Conservation (phyloP, 2,797 vertebrate species). For the Cyprinodon diabolis region DNA sequence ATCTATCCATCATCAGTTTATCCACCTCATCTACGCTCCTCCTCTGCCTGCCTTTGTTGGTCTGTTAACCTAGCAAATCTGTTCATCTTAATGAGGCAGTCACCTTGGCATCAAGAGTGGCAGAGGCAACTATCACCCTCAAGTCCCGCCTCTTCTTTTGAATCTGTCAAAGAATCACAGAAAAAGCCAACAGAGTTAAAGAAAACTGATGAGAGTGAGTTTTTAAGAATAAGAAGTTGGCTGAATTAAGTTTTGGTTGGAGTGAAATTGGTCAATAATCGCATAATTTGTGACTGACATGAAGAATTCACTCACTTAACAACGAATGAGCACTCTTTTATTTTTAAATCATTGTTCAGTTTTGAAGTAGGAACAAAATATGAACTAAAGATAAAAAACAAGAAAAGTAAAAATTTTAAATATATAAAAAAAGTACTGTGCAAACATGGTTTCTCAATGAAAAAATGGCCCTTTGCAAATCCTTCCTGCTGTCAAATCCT, state of each 20-base stretch:
- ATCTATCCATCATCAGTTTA: slow-evolving; percentile 56
- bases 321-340: not conserved
- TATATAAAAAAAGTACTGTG: too few species aligned
- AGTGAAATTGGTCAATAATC: not conserved
- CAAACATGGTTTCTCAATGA: too few species aligned
- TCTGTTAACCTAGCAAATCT: slow-evolving; percentile 52
- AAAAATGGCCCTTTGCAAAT: not conserved
- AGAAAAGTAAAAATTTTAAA: too few species aligned
- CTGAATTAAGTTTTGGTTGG: not conserved
- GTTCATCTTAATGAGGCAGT: slow-evolving; percentile 62
- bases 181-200: not conserved
- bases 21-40: slow-evolving; percentile 45
- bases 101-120: slow-evolving; percentile 98
- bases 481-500: not conserved
- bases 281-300: not conserved
- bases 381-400: too few species aligned
- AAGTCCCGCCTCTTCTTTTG: slow-evolving; percentile 96
- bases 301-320: not conserved
- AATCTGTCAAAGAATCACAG: slow-evolving; percentile 78
- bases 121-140: slow-evolving; percentile 94
- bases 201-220: not conserved
- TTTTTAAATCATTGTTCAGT: not conserved
- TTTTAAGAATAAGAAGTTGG: not conserved
- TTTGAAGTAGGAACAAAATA: not conserved
- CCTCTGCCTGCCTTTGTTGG: slow-evolving; percentile 35